These are phyloP conservation scores for Tipula lateralis DNA, from an alignment of 2,888 invertebrate species.

Conservation along the genomic window DNA sequence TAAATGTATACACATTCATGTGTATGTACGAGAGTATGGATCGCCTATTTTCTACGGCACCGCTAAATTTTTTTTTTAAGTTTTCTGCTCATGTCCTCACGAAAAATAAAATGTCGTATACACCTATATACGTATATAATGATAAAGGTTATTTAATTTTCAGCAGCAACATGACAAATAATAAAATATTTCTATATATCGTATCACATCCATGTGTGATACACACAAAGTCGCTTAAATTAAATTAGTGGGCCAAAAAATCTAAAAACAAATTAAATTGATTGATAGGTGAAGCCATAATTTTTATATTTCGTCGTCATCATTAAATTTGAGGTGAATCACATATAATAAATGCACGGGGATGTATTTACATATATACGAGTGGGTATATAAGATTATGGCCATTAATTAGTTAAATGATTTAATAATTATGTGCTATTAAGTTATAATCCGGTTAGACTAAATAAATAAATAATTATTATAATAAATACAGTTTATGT, in stretches of 20 bases:
- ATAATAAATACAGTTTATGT: no score
- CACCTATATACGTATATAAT: not conserved
- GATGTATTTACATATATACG: no score
- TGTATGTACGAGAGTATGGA: not conserved
- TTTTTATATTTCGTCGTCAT: no score
- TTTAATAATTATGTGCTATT: no score
- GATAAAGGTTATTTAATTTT: not conserved
- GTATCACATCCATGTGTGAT: not conserved
- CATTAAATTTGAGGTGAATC: no score
- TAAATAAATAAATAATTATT: no score
- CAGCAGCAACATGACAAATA: not conserved
- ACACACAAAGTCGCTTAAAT: not conserved
- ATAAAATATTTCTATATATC: not conserved
- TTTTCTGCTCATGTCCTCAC: not conserved
- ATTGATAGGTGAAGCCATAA: not conserved
- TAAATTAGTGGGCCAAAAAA: not conserved
- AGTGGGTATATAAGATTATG: no score
- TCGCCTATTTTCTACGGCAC: no score
- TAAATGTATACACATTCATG: not conserved
- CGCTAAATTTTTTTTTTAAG: no score
- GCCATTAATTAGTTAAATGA: no score
- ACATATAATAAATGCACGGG: no score
- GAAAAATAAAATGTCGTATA: not conserved
- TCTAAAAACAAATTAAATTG: not conserved
- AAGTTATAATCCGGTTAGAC: no score